Evolutionary conservation across 2,113 vertebrate species (phyloP).

Genomic region (Chitala chitala): DNA sequence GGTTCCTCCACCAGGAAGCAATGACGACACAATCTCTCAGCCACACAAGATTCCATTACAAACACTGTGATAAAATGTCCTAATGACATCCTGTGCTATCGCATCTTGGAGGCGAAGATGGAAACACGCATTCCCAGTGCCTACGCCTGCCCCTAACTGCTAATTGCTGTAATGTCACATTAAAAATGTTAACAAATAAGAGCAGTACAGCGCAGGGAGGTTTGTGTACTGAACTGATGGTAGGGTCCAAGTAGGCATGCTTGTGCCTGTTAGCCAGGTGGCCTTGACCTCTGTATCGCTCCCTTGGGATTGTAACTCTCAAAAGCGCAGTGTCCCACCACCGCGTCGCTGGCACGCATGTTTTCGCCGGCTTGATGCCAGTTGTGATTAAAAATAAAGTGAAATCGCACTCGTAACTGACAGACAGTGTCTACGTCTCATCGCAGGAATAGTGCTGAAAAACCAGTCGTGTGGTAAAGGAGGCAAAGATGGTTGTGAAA

Average conservation of each 20-base stretch:
- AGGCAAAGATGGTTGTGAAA: too few relatives aligned
- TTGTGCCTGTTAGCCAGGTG: background rate
- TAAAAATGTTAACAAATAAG: slow-evolving; percentile 44
- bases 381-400: too few relatives aligned
- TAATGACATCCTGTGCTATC: slow-evolving; percentile 48
- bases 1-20: slow-evolving; percentile 48
- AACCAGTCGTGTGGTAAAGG: too few relatives aligned
- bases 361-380: too few relatives aligned
- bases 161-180: slow-evolving; percentile 59
- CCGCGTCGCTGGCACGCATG: background rate
- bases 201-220: background rate
- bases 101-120: slow-evolving; percentile 42
- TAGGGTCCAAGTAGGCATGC: slow-evolving; percentile 22
- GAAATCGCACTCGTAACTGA: too few relatives aligned
- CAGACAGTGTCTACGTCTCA: too few relatives aligned
- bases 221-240: background rate
- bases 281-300: background rate
- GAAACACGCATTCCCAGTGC: slow-evolving; percentile 49
- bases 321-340: background rate
- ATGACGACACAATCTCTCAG: slow-evolving; percentile 54
- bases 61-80: slow-evolving; percentile 53
- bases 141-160: slow-evolving; percentile 46
- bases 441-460: too few relatives aligned
- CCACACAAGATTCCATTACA: slow-evolving; percentile 56
- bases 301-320: too few relatives aligned